Evolutionary conservation across 2,113 vertebrate genomes (phyloP).

Genomic region (Corapipo altera): DNA sequence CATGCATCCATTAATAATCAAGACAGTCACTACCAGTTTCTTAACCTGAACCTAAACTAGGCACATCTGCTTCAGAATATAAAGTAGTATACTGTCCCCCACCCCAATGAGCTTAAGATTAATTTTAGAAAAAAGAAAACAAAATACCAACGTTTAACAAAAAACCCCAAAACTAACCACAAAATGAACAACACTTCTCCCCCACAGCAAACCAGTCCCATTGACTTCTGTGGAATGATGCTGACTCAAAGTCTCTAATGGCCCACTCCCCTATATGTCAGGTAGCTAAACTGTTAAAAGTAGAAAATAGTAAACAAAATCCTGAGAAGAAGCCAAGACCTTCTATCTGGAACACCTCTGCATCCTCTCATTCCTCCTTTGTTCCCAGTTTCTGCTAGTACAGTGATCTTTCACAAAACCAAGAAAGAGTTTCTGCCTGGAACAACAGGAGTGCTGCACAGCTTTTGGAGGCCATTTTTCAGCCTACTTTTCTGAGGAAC

Average conservation of each 20-base stretch:
- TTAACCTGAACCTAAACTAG: neutral
- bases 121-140: neutral
- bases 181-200: neutral
- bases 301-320: neutral
- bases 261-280: neutral
- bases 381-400: neutral
- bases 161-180: neutral
- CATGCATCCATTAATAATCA: neutral
- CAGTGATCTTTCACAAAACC: neutral
- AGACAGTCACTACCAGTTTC: neutral
- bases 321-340: neutral
- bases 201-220: neutral
- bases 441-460: neutral
- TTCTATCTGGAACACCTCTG: neutral
- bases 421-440: neutral
- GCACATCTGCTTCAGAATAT: neutral
- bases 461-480: neutral
- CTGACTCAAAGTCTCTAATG: neutral
- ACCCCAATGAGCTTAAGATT: neutral
- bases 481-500: neutral
- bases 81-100: neutral
- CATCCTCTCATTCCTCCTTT: neutral
- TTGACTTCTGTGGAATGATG: neutral
- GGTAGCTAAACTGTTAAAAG: neutral
- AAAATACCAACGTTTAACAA: neutral